These are phyloP conservation scores for Cathartes aura DNA, from an alignment of 2,113 vertebrate genomes.

Conservation along the genomic window DNA sequence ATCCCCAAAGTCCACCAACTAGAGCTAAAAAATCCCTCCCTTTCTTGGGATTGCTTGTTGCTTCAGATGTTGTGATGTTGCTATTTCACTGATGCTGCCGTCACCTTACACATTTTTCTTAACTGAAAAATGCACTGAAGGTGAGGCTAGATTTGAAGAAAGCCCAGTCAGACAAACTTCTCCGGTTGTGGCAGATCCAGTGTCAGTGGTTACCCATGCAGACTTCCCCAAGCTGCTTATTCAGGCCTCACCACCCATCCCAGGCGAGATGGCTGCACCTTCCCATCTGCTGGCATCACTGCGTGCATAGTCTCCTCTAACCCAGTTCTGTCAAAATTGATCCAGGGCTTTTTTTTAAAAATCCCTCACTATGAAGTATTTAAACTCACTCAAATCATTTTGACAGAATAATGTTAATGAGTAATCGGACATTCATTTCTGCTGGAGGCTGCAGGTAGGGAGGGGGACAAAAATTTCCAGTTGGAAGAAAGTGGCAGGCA, in stretches of 20 bases:
- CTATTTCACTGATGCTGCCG: not conserved
- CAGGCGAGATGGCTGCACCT: not conserved
- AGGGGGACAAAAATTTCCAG: not conserved
- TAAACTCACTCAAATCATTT: not conserved
- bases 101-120: not conserved
- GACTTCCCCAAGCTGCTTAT: not conserved
- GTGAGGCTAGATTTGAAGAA: not conserved
- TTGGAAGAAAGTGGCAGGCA: not conserved
- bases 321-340: not conserved
- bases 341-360: not conserved
- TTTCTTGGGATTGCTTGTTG: not conserved
- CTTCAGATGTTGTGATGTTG: not conserved
- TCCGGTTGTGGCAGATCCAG: not conserved
- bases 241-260: not conserved
- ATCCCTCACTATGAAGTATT: not conserved
- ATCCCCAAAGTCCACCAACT: not conserved
- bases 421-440: not conserved
- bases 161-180: not conserved
- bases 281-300: not conserved
- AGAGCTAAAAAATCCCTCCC: not conserved
- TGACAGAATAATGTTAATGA: constrained; percentile 2
- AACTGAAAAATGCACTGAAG: not conserved
- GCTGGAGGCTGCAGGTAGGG: not conserved
- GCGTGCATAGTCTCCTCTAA: not conserved
- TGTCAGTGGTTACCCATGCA: not conserved